Evolutionary conservation across 2,888 invertebrate species (phyloP), one percentile per base, ranked within the genome.

Genomic region (Meliscaeva auricollis): DNA sequence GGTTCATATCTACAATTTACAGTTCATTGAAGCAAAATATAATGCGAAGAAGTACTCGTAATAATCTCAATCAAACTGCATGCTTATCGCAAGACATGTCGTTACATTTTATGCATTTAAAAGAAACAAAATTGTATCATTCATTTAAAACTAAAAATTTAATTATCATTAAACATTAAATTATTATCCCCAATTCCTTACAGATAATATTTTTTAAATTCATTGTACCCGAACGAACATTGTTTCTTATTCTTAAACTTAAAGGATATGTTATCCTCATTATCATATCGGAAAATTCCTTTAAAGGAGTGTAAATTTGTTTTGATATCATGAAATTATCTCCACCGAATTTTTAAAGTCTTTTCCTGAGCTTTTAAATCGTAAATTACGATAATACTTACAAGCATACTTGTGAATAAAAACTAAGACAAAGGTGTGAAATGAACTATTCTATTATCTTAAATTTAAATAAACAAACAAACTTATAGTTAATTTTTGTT

Each of bases 211-310:
- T 35, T 35, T 6, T 35, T 9, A 35, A 35, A 35, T n/a, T n/a
- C 13, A 11, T 44, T 44, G 0, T 44, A 44, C 44, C 44, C 6
- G 9, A 26, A 17, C 26, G n/a, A 44, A 62, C 62, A 62, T 46
- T 62, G 11, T 17, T 30, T 46, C 30, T 30, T 62, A 6, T 11
- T 17, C 6, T 17, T 15, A 15, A 44, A 17, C 30, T 62, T 11
- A 46, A 62, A 11, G 13, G 17, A 62, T 44, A 62, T 62, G 0
- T 46, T 30, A 46, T 62, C 62, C 44, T 62, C 62, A 62, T 62
- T 46, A 62, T 62, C 62, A 30, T 62, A 46, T 62, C 62, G 62
- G 62, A 62, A 62, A 46, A 62, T 62, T 44, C 30, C 44, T 46
- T 26, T 15, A 46, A 44, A 30, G 11, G 44, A 62, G 44, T 41